phyloP scores from a whole-genome alignment of 1,140 invertebrate genomes.

The Bombus fervidus region DNA sequence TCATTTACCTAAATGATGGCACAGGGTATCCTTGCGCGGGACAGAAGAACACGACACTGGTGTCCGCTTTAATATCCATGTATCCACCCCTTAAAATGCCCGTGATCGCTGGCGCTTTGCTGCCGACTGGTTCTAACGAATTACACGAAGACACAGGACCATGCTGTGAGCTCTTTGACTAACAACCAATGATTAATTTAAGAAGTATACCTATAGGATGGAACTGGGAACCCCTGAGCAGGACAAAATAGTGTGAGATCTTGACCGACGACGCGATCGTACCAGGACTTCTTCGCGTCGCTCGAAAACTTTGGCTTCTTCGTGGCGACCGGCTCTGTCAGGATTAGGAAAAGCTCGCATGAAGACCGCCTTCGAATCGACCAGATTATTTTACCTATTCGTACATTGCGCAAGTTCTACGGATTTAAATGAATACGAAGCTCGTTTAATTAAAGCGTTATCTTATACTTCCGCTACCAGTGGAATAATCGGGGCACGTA shows the following conservation, averaged over 20 bases:
- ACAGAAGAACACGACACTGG: slow-evolving; percentile 78
- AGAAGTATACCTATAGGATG: slow-evolving; percentile 81
- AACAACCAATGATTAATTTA: slow-evolving; percentile 12
- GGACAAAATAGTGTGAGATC: slow-evolving; percentile 81
- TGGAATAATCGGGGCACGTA: background rate
- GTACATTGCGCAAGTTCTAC: too few species aligned
- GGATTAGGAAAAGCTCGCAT: slow-evolving; percentile 39
- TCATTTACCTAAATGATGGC: slow-evolving; percentile 86
- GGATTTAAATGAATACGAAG: too few species aligned
- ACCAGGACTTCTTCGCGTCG: slow-evolving; percentile 80
- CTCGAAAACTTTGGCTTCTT: slow-evolving; percentile 85
- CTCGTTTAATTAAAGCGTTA: background rate
- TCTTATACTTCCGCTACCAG: background rate
- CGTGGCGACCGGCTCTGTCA: slow-evolving; percentile 85
- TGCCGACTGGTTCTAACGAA: slow-evolving; percentile 74
- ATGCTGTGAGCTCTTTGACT: background rate
- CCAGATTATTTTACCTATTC: background rate
- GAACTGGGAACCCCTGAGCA: slow-evolving; percentile 88
- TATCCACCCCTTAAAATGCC: slow-evolving; percentile 75
- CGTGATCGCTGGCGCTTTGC: slow-evolving; percentile 75
- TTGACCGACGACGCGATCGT: slow-evolving; percentile 72
- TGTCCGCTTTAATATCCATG: slow-evolving; percentile 56
- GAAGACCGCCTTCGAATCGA: slow-evolving; percentile 4
- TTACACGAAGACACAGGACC: slow-evolving; percentile 32
- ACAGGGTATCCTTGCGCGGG: slow-evolving; percentile 88